phyloP scores from a whole-genome alignment of 2,888 invertebrate species.

The Eupithecia insigniata region DNA sequence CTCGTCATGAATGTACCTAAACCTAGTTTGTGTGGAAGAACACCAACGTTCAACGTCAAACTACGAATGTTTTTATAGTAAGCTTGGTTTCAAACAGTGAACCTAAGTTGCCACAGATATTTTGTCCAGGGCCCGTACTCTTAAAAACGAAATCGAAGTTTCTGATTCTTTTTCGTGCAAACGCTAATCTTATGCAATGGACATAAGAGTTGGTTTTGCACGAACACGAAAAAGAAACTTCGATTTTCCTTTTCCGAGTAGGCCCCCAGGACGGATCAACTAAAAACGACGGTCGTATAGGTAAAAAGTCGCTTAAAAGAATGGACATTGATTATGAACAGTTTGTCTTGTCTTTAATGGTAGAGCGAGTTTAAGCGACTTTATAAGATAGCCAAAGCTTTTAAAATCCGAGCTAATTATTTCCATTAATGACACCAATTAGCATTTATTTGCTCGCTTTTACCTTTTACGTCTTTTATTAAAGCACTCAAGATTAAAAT shows the following conservation, averaged over 20 bases:
- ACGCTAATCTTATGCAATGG: too few species aligned
- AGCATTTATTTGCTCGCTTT: conserved; percentile 20
- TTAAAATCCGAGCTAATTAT: conserved; percentile 24
- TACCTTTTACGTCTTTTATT: conserved; percentile 13
- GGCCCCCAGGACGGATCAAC: neutral
- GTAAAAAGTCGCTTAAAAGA: neutral
- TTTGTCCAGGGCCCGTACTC: too few species aligned
- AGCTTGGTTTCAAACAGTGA: neutral
- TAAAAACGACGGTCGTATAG: neutral
- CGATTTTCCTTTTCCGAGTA: too few species aligned
- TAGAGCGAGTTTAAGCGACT: conserved; percentile 12
- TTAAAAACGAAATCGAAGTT: too few species aligned
- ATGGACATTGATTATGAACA: conserved; percentile 9
- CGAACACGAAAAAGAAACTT: too few species aligned
- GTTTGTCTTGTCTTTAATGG: conserved; percentile 12
- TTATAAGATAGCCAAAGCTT: conserved; percentile 22
- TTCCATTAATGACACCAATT: conserved; percentile 21
- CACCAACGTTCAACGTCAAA: too few species aligned
- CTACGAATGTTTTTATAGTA: too few species aligned
- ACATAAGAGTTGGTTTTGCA: too few species aligned
- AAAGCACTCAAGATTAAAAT: conserved; percentile 48
- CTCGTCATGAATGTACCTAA: too few species aligned
- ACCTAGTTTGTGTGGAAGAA: too few species aligned
- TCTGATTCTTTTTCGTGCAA: too few species aligned
- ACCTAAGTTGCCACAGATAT: neutral